A percentile compares a stretch with the other conserved stretches of the same genome.
These are phyloP conservation scores for Aphrocallistes beatrix DNA, from an alignment of 37 sponge, comb jelly and placozoan genomes.

Conservation along the genomic window DNA sequence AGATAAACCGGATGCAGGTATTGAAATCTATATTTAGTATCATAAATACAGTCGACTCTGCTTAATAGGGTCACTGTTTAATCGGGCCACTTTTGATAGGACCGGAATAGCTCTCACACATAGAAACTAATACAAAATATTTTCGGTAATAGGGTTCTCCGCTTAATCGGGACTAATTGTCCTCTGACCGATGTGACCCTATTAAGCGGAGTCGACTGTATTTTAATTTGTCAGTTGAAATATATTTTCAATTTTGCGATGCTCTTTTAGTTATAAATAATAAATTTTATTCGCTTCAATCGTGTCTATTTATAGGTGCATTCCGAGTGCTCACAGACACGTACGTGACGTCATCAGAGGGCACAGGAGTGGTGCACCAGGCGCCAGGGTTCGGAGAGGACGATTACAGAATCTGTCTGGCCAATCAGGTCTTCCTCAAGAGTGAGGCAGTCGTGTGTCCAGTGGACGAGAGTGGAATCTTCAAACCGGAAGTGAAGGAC, in stretches of 20 bases:
- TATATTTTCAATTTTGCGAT: neutral
- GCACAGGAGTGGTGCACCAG: conserved; percentile 96
- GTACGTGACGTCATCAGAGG: conserved; percentile 84
- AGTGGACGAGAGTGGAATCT: conserved; percentile 73
- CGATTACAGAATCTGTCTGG: conserved; percentile 65
- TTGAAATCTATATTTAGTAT: neutral
- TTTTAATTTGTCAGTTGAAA: neutral
- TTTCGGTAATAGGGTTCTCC: neutral
- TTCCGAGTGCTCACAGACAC: conserved; percentile 36
- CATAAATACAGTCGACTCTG: neutral
- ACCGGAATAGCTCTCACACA: too few relatives aligned
- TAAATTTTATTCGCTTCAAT: too few relatives aligned
- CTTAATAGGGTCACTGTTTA: neutral
- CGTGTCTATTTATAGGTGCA: neutral
- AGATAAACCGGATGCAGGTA: neutral
- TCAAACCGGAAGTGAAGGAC: conserved; percentile 67
- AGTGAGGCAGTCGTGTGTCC: conserved; percentile 78
- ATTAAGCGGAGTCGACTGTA: neutral
- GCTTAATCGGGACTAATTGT: too few relatives aligned
- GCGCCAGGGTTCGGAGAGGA: conserved; percentile 95
- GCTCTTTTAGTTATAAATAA: neutral
- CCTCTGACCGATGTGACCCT: too few relatives aligned
- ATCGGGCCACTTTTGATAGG: too few relatives aligned
- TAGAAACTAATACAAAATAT: too few relatives aligned
- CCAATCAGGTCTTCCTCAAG: conserved; percentile 66